Conservation (phyloP, 2,888 invertebrate genomes). For the Thyatira batis region DNA sequence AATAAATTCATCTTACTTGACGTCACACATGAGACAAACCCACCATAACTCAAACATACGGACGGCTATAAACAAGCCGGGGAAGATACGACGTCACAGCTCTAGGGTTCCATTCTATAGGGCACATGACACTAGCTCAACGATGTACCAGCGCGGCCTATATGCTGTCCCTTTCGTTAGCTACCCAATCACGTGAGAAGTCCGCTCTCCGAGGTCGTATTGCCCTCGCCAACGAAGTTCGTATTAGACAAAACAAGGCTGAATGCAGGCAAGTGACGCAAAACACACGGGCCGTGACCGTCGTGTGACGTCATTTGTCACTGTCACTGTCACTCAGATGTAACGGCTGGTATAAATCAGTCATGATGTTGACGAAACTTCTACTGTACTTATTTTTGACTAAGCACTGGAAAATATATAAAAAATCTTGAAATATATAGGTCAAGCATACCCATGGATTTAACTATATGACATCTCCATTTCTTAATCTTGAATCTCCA, state of each 20-base stretch:
- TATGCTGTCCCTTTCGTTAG: no score
- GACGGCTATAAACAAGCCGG: conserved; percentile 54
- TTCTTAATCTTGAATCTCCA: no score
- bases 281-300: conserved; percentile 61
- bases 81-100: conserved; percentile 44
- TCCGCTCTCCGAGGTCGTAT: no score
- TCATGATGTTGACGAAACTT: conserved; percentile 32
- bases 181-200: no score
- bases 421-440: not conserved
- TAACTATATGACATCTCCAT: no score
- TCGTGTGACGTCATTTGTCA: conserved; percentile 68
- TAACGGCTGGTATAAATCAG: conserved; percentile 62
- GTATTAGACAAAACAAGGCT: no score
- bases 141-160: no score
- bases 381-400: conserved; percentile 7
- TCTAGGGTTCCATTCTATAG: no score
- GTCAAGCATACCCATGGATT: no score
- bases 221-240: no score
- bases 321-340: conserved; percentile 63
- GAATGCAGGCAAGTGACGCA: conserved; percentile 55
- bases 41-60: conserved; percentile 64
- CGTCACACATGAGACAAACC: conserved; percentile 50
- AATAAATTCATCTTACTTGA: conserved; percentile 56
- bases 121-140: no score
- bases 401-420: not conserved